Percentiles rank a stretch among this genome's conserved stretches.
phyloP scores from a whole-genome alignment of 2,113 vertebrate genomes.

The Paramisgurnus dabryanus region DNA sequence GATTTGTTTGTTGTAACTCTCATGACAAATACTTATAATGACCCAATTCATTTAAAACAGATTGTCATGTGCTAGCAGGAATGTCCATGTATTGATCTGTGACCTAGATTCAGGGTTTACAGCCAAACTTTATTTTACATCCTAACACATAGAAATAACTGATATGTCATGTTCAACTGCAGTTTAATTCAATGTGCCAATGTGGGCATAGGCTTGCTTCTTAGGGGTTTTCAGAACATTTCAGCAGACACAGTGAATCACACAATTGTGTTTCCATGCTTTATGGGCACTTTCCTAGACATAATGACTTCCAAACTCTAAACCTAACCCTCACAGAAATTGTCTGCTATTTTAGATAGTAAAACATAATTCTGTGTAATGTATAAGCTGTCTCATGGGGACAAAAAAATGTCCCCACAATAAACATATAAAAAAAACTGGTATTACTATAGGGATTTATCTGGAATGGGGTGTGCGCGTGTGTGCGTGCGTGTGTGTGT shows the following conservation, averaged over 20 bases:
- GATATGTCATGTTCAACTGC: background rate
- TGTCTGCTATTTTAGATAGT: too few relatives aligned
- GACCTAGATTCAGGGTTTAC: conserved; percentile 39
- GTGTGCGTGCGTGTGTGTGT: too few relatives aligned
- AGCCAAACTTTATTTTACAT: background rate
- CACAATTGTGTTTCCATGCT: too few relatives aligned
- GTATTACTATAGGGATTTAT: too few relatives aligned
- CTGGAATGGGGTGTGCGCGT: too few relatives aligned
- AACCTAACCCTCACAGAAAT: too few relatives aligned
- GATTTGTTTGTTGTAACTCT: background rate
- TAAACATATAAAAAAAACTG: too few relatives aligned
- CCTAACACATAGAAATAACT: background rate
- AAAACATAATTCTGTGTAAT: too few relatives aligned
- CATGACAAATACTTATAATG: background rate
- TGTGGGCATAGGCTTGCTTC: background rate
- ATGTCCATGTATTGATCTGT: conserved; percentile 38
- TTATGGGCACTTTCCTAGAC: too few relatives aligned
- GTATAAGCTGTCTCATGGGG: too few relatives aligned
- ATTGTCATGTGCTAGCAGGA: background rate
- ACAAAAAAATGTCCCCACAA: too few relatives aligned
- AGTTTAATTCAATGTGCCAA: background rate
- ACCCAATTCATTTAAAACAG: conserved; percentile 14
- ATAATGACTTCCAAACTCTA: too few relatives aligned
- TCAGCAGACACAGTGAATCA: background rate
- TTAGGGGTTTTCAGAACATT: background rate